phyloP scores from a whole-genome alignment of 2,797 vertebrate species.

The Thunnus albacares region DNA sequence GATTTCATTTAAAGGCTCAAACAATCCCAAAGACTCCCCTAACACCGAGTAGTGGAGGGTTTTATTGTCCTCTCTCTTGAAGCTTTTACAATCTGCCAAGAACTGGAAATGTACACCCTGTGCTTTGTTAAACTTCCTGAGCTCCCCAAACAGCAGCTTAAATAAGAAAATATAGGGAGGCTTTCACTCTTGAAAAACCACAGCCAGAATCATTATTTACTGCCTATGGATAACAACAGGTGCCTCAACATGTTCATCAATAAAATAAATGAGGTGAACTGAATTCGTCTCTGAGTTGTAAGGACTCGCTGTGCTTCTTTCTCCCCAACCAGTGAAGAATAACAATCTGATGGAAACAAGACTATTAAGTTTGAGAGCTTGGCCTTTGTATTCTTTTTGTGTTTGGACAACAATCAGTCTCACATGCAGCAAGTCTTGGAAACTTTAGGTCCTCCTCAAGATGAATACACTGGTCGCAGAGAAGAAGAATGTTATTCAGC shows the following conservation, averaged over 20 bases:
- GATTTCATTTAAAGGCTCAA: background rate
- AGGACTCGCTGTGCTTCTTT: conserved; percentile 1
- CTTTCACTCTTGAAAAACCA: background rate
- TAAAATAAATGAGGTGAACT: conserved; percentile 12
- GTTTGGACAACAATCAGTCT: background rate
- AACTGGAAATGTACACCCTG: conserved; percentile 31
- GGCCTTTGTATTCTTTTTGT: background rate
- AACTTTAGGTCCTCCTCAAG: background rate
- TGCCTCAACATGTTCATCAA: conserved; percentile 39
- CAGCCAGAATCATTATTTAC: conserved; percentile 16
- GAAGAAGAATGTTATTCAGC: background rate
- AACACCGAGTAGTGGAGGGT: background rate
- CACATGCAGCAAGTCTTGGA: background rate
- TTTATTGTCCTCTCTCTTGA: background rate
- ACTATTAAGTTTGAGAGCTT: background rate
- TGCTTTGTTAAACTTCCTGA: conserved; percentile 29
- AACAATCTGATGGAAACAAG: background rate
- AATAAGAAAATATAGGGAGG: background rate
- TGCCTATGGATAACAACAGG: conserved; percentile 19
- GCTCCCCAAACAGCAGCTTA: conserved; percentile 6
- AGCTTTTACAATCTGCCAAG: conserved; percentile 27
- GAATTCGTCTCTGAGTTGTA: background rate
- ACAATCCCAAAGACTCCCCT: background rate
- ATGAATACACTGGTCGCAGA: background rate
- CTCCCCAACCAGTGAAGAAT: background rate